Conservation (phyloP, 2,113 vertebrate species). For the Oxyura jamaicensis region DNA sequence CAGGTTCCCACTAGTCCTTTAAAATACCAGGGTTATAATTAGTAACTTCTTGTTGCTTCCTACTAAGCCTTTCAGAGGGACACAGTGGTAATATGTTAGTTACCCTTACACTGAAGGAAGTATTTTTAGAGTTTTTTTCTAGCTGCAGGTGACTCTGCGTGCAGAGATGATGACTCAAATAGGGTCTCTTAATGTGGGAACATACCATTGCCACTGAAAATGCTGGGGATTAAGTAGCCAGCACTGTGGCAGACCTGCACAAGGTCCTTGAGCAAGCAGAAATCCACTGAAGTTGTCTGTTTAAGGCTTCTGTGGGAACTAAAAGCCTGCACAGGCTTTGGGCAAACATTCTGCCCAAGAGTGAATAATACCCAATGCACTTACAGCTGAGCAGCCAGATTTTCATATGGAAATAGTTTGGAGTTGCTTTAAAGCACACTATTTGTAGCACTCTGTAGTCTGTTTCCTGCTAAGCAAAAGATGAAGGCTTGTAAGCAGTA, state of each 20-base stretch:
- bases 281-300: background rate
- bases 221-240: background rate
- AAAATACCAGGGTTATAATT: background rate
- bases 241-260: background rate
- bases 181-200: background rate
- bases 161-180: background rate
- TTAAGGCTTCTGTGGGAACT: background rate
- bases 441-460: background rate
- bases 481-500: background rate
- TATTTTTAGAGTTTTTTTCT: background rate
- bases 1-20: background rate
- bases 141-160: background rate
- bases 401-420: background rate
- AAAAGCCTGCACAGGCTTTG: background rate
- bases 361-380: background rate
- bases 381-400: background rate
- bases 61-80: background rate
- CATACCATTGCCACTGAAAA: background rate
- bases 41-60: background rate
- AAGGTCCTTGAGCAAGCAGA: background rate
- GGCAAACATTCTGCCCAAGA: background rate
- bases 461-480: background rate
- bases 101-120: background rate
- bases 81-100: background rate
- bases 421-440: background rate